Percentiles rank a stretch among this genome's conserved stretches.
These are phyloP conservation scores for Amyelois transitella DNA, from an alignment of 1,140 invertebrate species.

Conservation along the genomic window DNA sequence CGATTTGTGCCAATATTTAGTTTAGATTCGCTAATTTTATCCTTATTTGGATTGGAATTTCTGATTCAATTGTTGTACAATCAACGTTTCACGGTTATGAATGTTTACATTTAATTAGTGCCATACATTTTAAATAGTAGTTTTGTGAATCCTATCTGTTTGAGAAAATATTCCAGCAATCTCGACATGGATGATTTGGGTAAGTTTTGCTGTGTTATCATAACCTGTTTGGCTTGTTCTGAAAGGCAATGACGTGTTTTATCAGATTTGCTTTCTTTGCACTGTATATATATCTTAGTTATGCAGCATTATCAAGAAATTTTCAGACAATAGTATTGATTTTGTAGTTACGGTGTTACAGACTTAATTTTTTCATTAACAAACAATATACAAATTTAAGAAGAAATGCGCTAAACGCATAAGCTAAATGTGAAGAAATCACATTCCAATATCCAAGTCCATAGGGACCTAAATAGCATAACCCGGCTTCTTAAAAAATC, in stretches of 20 bases:
- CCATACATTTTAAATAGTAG: not conserved
- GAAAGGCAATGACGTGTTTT: constrained; percentile 43
- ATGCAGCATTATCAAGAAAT: no score
- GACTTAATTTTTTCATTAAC: no score
- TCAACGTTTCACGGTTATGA: constrained; percentile 18
- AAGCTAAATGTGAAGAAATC: not conserved
- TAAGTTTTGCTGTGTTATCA: constrained; percentile 56
- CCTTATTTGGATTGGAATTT: constrained; percentile 47
- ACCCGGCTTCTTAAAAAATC: not conserved
- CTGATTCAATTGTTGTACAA: constrained; percentile 33
- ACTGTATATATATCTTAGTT: not conserved
- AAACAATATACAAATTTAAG: not conserved
- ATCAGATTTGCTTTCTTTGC: constrained; percentile 17
- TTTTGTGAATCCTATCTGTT: not conserved
- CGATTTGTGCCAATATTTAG: constrained; percentile 37
- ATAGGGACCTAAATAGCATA: not conserved
- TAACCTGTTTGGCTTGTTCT: constrained; percentile 55
- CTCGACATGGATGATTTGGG: constrained; percentile 60
- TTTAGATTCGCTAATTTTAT: constrained; percentile 19
- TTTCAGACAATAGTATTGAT: no score
- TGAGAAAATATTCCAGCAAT: not conserved
- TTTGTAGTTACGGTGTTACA: no score
- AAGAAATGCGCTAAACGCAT: not conserved
- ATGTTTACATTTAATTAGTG: not conserved
- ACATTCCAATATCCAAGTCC: not conserved